A percentile compares a stretch with the other conserved stretches of the same genome.
phyloP scores from a whole-genome alignment of 2,113 vertebrate genomes.

The Ictidomys tridecemlineatus region DNA sequence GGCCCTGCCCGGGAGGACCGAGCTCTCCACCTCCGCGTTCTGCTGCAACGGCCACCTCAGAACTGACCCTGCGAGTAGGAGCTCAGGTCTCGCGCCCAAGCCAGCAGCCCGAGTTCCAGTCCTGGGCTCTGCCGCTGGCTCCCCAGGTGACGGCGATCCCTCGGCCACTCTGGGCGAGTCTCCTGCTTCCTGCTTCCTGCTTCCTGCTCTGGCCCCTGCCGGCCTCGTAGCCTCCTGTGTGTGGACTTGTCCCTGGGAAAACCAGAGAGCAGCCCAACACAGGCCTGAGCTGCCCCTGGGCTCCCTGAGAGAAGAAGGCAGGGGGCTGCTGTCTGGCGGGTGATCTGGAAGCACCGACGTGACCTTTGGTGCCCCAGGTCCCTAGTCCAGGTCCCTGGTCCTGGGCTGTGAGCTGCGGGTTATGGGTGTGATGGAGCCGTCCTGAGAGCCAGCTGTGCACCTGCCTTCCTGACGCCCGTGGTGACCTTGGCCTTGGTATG shows the following conservation, averaged over 20 bases:
- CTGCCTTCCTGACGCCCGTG: too few species aligned
- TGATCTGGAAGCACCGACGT: background rate
- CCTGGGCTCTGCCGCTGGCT: background rate
- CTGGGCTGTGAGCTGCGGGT: background rate
- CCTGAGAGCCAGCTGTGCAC: rapidly evolving
- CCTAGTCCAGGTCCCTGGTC: background rate
- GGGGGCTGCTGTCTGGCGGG: too few species aligned
- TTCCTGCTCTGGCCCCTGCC: background rate
- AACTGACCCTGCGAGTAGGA: rapidly evolving
- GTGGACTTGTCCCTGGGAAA: background rate
- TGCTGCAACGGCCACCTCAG: background rate
- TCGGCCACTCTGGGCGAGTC: too few species aligned
- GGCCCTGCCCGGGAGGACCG: background rate
- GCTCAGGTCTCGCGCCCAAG: background rate
- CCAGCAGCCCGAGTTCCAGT: background rate
- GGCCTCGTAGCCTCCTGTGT: rapidly evolving
- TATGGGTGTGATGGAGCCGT: rapidly evolving
- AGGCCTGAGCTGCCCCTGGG: background rate
- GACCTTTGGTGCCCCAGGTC: background rate
- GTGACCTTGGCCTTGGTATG: rapidly evolving
- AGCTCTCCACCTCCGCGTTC: background rate
- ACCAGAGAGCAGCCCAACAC: background rate
- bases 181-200: too few species aligned
- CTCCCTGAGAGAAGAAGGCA: background rate
- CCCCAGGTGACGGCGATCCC: background rate